Base-by-base conservation (phyloP, 1,140 invertebrate genomes). In the Drosophila saltans region DNA sequence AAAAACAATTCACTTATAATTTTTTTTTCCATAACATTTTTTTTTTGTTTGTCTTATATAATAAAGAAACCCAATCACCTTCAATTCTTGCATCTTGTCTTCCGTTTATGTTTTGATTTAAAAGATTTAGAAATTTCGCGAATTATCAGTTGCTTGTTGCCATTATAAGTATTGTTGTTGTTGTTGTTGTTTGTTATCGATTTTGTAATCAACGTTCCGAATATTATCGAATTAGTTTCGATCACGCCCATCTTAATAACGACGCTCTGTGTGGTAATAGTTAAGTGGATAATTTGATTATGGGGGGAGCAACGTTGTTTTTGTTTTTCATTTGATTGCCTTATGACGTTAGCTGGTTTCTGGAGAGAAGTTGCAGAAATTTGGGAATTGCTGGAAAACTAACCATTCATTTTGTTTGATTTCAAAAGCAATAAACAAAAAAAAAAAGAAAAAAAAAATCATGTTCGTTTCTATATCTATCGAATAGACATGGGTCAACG, bases 41-140 rank as follows among this genome's bases (percentile, higher is more conserved):
- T 30, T 52, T 71, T 26, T 26, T 30, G 16, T 41, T 56, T 68
- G 36, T 63, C 58, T 48, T 63, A 43, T 56, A 74, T 16, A 21
- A 77, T 67, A 74, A 36, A 36, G 77, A 78, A 80, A 78, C 75
- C 45, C 71, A 80, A 80, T 78, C 75, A 80, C 78, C 75, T 78
- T 80, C 75, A 64, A 48, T 80, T 74, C 78, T 62, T 52, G 28
- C 28, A 36, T 30, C 28, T 30, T 33, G 56, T 11, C 40, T 60
- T 74, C 62, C 52, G 21, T 48, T 57, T 64, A 39, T 62, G 45
- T 28, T 55, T 56, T 40, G 26, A 62, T 52, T 73, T 77, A 67
- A 70, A 77, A 80, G 26, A 58, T 52, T 69, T 80, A 67, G 77
- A 77, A 80, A 80, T 77, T 77, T 80, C 70, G 64, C 62, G 77